Evolutionary conservation across 2,113 vertebrate genomes (phyloP).

Genomic region (Brienomyrus brachyistius): DNA sequence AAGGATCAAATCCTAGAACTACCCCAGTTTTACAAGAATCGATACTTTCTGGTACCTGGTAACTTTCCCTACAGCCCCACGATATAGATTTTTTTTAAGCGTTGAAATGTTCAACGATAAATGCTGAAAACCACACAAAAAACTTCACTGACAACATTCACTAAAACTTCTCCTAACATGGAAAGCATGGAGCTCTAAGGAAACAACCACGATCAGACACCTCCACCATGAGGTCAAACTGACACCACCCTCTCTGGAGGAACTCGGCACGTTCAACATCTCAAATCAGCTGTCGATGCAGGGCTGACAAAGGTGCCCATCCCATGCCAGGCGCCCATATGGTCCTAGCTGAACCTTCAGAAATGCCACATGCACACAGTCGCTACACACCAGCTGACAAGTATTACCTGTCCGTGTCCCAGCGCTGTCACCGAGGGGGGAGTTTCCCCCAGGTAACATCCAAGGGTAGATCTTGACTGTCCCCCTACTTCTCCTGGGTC

Average conservation of each 20-base stretch:
- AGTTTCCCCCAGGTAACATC: background rate
- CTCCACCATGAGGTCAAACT: background rate
- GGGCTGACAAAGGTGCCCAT: background rate
- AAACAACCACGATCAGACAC: background rate
- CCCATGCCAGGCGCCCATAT: background rate
- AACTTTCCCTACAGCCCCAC: background rate
- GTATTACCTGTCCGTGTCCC: background rate
- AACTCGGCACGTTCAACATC: background rate
- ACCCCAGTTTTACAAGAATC: background rate
- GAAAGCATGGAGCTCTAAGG: background rate
- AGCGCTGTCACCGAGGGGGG: background rate
- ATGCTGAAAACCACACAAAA: background rate
- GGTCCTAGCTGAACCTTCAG: background rate
- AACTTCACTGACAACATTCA: background rate
- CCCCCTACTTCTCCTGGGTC: background rate
- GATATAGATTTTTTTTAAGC: background rate
- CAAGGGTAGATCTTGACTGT: background rate
- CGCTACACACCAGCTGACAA: slow-evolving; percentile 10
- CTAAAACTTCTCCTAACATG: background rate
- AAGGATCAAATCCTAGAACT: background rate
- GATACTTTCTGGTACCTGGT: background rate
- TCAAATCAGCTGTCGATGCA: background rate
- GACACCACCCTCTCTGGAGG: background rate
- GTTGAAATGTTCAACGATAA: background rate
- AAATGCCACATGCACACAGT: slow-evolving; percentile 12